A percentile compares a stretch with the other conserved stretches of the same genome.
Conservation (phyloP, 2,113 vertebrate genomes). For the Promerops cafer region DNA sequence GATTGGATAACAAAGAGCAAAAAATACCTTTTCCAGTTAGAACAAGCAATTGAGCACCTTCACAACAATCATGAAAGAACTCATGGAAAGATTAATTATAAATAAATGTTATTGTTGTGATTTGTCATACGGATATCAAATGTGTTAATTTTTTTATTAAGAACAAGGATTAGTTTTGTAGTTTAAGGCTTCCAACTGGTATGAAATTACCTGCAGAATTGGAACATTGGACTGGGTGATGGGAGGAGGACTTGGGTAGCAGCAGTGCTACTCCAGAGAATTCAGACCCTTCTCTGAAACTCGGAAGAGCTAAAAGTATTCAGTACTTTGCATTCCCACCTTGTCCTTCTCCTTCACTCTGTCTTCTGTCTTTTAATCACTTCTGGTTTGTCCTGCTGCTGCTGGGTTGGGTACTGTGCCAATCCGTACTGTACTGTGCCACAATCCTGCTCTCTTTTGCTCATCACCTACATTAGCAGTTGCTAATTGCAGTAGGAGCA, state of each 20-base stretch:
- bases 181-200: background rate
- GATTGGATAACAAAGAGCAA: constrained; percentile 53
- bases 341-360: background rate
- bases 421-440: background rate
- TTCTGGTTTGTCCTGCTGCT: background rate
- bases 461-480: background rate
- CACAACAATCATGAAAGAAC: constrained; percentile 60
- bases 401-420: background rate
- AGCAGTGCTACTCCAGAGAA: background rate
- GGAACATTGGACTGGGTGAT: background rate
- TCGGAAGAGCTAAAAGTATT: background rate
- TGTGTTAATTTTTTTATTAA: background rate
- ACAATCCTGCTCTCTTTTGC: background rate
- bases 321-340: background rate
- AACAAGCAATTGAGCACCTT: constrained; percentile 56
- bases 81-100: background rate
- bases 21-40: constrained; percentile 66
- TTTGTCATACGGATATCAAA: background rate
- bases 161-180: background rate
- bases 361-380: background rate
- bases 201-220: background rate
- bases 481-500: background rate
- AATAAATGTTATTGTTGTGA: background rate
- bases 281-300: background rate
- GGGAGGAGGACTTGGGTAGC: background rate